These are phyloP conservation scores for Trachurus trachurus DNA, from an alignment of 2,797 vertebrate species.

Conservation along the genomic window DNA sequence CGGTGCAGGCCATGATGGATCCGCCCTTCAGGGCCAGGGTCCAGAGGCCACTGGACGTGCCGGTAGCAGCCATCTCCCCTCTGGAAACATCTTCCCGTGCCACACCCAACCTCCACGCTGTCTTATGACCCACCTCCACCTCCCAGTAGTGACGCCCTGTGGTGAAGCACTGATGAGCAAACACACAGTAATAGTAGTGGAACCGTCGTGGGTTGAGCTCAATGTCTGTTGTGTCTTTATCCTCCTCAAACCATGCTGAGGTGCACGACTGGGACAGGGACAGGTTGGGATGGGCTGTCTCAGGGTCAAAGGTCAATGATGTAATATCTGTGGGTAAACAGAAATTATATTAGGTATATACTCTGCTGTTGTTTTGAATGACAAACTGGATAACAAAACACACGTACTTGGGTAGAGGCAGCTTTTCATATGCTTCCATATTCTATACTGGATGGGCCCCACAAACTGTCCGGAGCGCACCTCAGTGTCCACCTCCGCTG, in stretches of 20 bases:
- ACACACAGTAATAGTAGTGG: constrained; percentile 83
- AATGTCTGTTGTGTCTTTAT: constrained; percentile 57
- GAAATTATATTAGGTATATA: constrained; percentile 4
- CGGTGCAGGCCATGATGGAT: constrained; percentile 79
- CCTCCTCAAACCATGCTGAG: constrained; percentile 78
- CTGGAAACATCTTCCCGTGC: constrained; percentile 79
- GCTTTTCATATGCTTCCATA: constrained; percentile 88
- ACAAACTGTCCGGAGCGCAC: constrained; percentile 82
- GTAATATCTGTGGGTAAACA: constrained; percentile 78
- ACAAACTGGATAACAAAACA: background rate
- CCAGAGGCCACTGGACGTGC: constrained; percentile 82
- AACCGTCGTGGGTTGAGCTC: constrained; percentile 76
- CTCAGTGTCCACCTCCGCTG: constrained; percentile 76
- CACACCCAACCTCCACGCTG: constrained; percentile 85
- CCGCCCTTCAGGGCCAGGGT: constrained; percentile 79
- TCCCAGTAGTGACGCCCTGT: constrained; percentile 88
- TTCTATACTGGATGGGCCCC: constrained; percentile 86
- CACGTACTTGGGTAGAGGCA: constrained; percentile 85
- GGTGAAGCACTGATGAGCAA: constrained; percentile 78
- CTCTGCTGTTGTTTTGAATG: constrained; percentile 1
- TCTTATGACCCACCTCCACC: constrained; percentile 82
- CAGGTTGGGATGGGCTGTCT: constrained; percentile 84
- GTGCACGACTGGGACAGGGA: constrained; percentile 74
- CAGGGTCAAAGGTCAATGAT: constrained; percentile 81
- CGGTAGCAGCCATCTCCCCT: constrained; percentile 79